phyloP scores from a whole-genome alignment of 2,113 vertebrate species.

The Albula glossodonta region DNA sequence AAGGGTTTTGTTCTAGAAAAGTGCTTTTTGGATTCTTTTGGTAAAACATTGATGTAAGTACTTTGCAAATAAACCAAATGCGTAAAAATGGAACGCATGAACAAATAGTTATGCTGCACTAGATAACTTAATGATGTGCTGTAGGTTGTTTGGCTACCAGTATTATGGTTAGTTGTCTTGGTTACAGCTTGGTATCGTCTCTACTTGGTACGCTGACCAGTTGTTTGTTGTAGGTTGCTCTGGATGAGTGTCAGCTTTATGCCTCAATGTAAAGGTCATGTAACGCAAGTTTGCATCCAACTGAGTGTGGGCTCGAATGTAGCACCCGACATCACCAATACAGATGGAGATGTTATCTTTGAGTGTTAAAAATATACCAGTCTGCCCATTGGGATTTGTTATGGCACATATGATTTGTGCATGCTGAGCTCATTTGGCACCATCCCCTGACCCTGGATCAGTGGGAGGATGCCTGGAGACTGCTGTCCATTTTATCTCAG shows the following conservation, averaged over 20 bases:
- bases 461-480: not conserved
- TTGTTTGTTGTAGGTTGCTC: too few relatives aligned
- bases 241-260: too few relatives aligned
- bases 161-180: too few relatives aligned
- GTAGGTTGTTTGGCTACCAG: too few relatives aligned
- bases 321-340: not conserved
- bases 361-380: not conserved
- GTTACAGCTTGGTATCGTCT: too few relatives aligned
- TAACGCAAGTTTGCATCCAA: not conserved
- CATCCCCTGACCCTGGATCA: not conserved
- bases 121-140: too few relatives aligned
- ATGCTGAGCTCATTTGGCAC: not conserved
- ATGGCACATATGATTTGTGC: not conserved
- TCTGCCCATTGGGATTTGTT: not conserved
- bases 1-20: not conserved
- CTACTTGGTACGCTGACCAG: too few relatives aligned
- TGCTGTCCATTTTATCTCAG: not conserved
- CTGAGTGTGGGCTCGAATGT: not conserved
- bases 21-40: not conserved
- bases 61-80: not conserved
- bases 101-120: too few relatives aligned
- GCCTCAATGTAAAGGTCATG: not conserved
- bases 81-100: not conserved
- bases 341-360: not conserved
- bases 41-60: not conserved